Conservation (phyloP, 2,113 vertebrate species). For the Colaptes auratus region DNA sequence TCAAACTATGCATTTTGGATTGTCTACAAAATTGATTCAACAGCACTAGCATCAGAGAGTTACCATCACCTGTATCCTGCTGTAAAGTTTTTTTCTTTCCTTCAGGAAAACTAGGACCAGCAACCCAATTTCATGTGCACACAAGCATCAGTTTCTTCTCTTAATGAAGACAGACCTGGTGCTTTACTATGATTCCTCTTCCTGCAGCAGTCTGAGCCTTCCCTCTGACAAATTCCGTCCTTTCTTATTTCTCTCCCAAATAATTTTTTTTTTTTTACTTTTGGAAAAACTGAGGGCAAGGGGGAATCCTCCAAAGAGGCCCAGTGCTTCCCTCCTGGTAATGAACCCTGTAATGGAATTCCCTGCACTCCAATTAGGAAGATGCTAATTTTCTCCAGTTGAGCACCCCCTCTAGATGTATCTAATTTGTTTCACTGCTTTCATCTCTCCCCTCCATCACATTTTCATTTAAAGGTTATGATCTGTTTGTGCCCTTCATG, state of each 20-base stretch:
- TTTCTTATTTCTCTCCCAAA: background rate
- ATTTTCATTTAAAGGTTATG: slow-evolving; percentile 89
- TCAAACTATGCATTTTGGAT: background rate
- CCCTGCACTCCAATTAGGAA: slow-evolving; percentile 78
- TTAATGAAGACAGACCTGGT: background rate
- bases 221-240: background rate
- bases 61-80: background rate
- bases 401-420: slow-evolving; percentile 88
- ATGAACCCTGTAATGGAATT: slow-evolving; percentile 79
- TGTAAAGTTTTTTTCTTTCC: background rate
- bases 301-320: slow-evolving; percentile 65
- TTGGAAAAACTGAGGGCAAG: slow-evolving; percentile 12
- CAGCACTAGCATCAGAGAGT: background rate
- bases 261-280: slow-evolving; percentile 12
- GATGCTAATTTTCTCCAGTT: slow-evolving; percentile 91
- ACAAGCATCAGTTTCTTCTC: background rate
- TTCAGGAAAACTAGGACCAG: background rate
- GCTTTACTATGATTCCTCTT: background rate
- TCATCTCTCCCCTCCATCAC: slow-evolving; percentile 85
- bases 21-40: background rate
- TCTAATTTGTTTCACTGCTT: slow-evolving; percentile 93
- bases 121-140: background rate
- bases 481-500: slow-evolving; percentile 87
- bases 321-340: slow-evolving; percentile 62
- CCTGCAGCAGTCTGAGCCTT: background rate